Evolutionary conservation across 2,888 invertebrate genomes (phyloP), one percentile per base, ranked within the genome.

Genomic region (Synanthedon formicaeformis): DNA sequence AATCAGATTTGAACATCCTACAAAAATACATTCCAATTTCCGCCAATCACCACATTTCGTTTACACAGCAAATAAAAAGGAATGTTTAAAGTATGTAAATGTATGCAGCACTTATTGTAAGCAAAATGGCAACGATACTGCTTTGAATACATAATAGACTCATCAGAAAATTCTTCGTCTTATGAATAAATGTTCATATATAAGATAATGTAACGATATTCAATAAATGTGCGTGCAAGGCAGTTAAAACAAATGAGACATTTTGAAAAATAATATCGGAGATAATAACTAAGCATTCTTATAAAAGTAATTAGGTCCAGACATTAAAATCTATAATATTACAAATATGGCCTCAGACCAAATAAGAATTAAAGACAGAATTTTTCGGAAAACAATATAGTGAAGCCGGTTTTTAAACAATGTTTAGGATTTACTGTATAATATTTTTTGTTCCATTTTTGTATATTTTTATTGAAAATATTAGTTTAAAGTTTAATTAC

Each of bases 291-390:
- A 41, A 48, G 54, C 48, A 50, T 53, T 53, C 50, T 53, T 40
- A 41, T 23, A 14, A 41, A 52, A 48, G 27, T 5, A 8, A 14
- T 14, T 12, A 27, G 52, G 53, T 51, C 53, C 48, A 54, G 52
- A 56, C 50, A 51, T 55, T 56, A 53, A 51, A 55, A 53, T 52
- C 51, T 56, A 50, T 53, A 53, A 48, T 48, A 4, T 4, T 48
- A 23, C 1, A 4, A 0, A 23, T 23, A 23, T 3, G 18, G 23
- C 4, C 23, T 23, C 23, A 23, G 23, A 23, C 4, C 23, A 23
- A 23, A 23, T 23, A 23, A 18, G 18, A 18, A 23, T 4, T 23
- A 23, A 4, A 4, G 4, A 23, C 23, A 23, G 23, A 23, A 4
- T 23, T 23, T 23, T 23, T 0, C 4, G 23, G 23, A 18, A 2